phyloP scores from a whole-genome alignment of 2,797 vertebrate species.

The Hydrophis major region DNA sequence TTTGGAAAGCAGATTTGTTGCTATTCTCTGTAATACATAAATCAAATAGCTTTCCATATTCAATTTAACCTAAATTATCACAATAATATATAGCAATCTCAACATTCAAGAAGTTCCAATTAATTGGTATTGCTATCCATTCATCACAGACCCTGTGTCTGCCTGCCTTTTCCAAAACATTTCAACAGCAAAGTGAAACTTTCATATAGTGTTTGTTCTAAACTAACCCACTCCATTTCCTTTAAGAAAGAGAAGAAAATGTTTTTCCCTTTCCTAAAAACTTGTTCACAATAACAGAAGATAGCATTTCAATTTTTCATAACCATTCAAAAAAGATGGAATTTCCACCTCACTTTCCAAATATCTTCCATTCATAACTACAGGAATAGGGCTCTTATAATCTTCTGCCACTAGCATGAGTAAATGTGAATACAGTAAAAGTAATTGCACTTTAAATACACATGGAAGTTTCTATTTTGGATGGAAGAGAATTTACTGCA shows the following conservation, averaged over 20 bases:
- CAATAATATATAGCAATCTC: background rate
- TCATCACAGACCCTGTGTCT: background rate
- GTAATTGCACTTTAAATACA: background rate
- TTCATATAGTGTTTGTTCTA: background rate
- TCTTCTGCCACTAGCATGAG: background rate
- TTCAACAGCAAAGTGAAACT: background rate
- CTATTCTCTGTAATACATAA: background rate
- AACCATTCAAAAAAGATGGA: background rate
- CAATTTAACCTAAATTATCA: background rate
- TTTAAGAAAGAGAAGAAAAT: background rate
- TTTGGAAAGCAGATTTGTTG: background rate
- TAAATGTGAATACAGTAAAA: background rate
- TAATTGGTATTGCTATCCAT: background rate
- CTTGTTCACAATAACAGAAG: background rate
- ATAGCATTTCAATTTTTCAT: background rate
- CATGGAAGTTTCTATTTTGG: background rate
- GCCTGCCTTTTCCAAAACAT: background rate
- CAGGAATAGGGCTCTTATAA: background rate
- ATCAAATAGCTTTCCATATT: background rate
- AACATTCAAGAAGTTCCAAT: background rate
- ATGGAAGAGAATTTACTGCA: background rate
- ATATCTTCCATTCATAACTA: background rate
- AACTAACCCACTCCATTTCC: background rate
- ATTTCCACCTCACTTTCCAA: background rate
- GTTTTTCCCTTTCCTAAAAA: background rate